Base-by-base conservation (phyloP, 2,888 invertebrate genomes). In the Ochropleura plecta region DNA sequence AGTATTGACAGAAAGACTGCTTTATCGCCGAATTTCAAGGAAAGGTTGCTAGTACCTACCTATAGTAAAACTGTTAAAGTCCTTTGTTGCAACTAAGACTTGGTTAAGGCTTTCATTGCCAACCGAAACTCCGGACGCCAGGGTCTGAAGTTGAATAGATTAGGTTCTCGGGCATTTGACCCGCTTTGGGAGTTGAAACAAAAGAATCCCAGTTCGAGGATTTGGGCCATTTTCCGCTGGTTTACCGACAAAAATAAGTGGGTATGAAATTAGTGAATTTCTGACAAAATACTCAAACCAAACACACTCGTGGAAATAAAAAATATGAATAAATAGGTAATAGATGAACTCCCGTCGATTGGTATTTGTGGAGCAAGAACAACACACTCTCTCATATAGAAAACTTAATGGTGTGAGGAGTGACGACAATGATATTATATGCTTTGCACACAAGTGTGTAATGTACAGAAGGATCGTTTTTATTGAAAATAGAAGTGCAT, bases 281-380 rank as follows among this genome's bases (percentile, higher is more conserved):
- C 18, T 53, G 14, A 7, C 44, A 81, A 40, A 63, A 65, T 40
- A 49, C 20, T 73, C 64, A 81, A 68, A 73, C 46, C 53, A 70
- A 80, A 67, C 82, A 78, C 78, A 69, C 73, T 65, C 7, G 49
- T 60, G 20, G 64, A 68, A 18, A 40, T 53, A 18, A 72, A 68
- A 9, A 64, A 6, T 20, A 60, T 78, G 72, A 78, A 12, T 44
- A 63, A 40, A 16, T 57, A n/a, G 46, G 8, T 40, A 51, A 16
- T 48, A 62, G 42, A 59, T 78, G 67, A 60, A 20, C 49, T 68
- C 68, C 60, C 53, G 51, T 73, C 46, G 55, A 55, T 59, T 20
- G 79, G 66, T 81, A 53, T 79, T 83, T 79, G 44, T 67, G 59
- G 79, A 67, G 57, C 68, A 73, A 73, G 44, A 63, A 62, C 10